Conservation (phyloP, 2,797 vertebrate species). For the Sebastes ruberrimus region DNA sequence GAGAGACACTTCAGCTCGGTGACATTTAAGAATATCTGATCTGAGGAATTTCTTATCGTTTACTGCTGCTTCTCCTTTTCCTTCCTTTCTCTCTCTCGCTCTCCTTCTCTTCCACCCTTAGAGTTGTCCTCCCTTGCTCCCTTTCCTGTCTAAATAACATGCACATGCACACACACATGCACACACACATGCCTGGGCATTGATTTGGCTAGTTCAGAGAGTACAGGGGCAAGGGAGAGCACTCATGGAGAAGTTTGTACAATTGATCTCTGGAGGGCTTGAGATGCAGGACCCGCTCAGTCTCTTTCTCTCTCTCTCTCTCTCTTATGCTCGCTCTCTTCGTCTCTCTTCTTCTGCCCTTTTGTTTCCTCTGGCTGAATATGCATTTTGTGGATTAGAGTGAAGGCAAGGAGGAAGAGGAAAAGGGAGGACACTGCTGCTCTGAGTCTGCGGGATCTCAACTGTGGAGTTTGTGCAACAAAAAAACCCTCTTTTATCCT, state of each 20-base stretch:
- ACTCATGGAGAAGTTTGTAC: conserved; percentile 81
- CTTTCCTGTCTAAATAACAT: conserved; percentile 47
- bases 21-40: conserved; percentile 84
- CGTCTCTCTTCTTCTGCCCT: conserved; percentile 7
- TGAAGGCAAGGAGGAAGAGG: conserved; percentile 19
- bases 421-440: conserved; percentile 30
- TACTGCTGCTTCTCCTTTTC: conserved; percentile 42
- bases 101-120: not conserved
- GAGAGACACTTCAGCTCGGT: conserved; percentile 65
- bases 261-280: conserved; percentile 81
- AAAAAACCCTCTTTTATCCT: conserved; percentile 50
- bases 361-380: conserved; percentile 64
- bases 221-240: conserved; percentile 65
- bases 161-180: conserved; percentile 18
- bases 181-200: conserved; percentile 53
- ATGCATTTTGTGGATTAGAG: conserved; percentile 72
- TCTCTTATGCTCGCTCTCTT: conserved; percentile 13
- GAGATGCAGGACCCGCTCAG: conserved; percentile 61
- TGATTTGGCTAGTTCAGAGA: conserved; percentile 72
- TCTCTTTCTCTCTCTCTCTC: not conserved
- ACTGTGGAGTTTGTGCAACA: conserved; percentile 39
- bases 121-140: conserved; percentile 36
- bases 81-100: not conserved
- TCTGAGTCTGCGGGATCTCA: conserved; percentile 46
- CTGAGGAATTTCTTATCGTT: conserved; percentile 73